phyloP scores from a whole-genome alignment of 2,888 invertebrate species.

The Papilio protenor region DNA sequence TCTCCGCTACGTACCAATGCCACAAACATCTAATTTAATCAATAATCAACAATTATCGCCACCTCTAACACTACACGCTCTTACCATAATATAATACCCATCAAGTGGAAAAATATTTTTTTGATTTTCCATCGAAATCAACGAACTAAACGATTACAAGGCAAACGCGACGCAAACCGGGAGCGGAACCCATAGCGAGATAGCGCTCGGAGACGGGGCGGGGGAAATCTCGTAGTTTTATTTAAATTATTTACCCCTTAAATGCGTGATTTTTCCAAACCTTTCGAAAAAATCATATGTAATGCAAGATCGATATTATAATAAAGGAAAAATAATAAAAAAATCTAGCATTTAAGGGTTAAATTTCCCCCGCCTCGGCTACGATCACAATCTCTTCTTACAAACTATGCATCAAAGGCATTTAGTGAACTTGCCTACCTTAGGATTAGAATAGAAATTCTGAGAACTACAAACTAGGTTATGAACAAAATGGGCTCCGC shows the following conservation, averaged over 20 bases:
- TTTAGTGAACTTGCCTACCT: slow-evolving; percentile 41
- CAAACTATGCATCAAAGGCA: slow-evolving; percentile 55
- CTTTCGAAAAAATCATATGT: no score
- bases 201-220: not conserved
- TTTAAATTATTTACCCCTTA: not conserved
- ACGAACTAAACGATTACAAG: slow-evolving; percentile 73
- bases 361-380: slow-evolving; percentile 39
- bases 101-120: slow-evolving; percentile 83
- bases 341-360: no score
- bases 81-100: slow-evolving; percentile 66
- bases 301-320: no score
- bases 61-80: slow-evolving; percentile 81
- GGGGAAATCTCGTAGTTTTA: not conserved
- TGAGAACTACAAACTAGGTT: slow-evolving; percentile 52
- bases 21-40: slow-evolving; percentile 82
- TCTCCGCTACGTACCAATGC: slow-evolving; percentile 74
- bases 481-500: slow-evolving; percentile 45
- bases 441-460: slow-evolving; percentile 45
- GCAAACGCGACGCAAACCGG: slow-evolving; percentile 58
- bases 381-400: slow-evolving; percentile 53
- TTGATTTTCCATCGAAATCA: slow-evolving; percentile 79
- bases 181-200: slow-evolving; percentile 18
- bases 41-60: slow-evolving; percentile 84
- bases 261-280: no score
- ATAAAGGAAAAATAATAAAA: no score